phyloP scores from a whole-genome alignment of 2,888 invertebrate species.

The Phorcus lineatus region DNA sequence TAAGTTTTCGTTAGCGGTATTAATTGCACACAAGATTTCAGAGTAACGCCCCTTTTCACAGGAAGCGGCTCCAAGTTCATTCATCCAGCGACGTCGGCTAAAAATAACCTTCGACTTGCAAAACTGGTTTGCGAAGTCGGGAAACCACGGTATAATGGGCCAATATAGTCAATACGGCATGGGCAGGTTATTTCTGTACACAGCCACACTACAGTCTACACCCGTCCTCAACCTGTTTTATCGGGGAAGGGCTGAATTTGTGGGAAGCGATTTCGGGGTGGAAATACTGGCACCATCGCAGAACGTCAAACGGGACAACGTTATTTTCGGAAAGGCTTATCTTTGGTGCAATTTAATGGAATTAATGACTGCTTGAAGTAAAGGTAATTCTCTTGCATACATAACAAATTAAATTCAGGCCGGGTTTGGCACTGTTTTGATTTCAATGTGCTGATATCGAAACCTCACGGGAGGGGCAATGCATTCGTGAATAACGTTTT shows the following conservation, averaged over 20 bases:
- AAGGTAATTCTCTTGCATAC: background rate
- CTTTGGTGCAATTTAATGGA: background rate
- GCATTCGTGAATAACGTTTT: too few relatives aligned
- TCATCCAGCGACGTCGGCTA: slow-evolving; percentile 10
- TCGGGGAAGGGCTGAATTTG: slow-evolving; percentile 21
- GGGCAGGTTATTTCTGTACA: slow-evolving; percentile 41
- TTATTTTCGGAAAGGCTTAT: background rate
- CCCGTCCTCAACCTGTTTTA: slow-evolving; percentile 32
- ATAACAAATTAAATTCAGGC: too few relatives aligned
- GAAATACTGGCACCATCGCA: background rate
- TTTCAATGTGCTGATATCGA: too few relatives aligned
- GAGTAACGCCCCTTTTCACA: slow-evolving; percentile 26
- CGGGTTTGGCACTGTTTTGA: too few relatives aligned
- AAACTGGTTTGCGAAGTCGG: slow-evolving; percentile 34
- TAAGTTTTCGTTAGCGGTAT: too few relatives aligned
- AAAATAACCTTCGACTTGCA: slow-evolving; percentile 33
- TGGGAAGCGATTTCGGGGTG: slow-evolving; percentile 9
- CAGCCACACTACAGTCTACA: slow-evolving; percentile 22
- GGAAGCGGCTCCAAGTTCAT: background rate
- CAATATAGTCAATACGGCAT: slow-evolving; percentile 30
- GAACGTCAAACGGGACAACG: background rate
- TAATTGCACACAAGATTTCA: background rate
- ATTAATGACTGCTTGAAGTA: background rate
- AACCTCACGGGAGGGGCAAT: too few relatives aligned
- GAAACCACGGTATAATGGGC: slow-evolving; percentile 28